phyloP scores from a whole-genome alignment of 2,888 invertebrate species.

The Pyrgus malvae region DNA sequence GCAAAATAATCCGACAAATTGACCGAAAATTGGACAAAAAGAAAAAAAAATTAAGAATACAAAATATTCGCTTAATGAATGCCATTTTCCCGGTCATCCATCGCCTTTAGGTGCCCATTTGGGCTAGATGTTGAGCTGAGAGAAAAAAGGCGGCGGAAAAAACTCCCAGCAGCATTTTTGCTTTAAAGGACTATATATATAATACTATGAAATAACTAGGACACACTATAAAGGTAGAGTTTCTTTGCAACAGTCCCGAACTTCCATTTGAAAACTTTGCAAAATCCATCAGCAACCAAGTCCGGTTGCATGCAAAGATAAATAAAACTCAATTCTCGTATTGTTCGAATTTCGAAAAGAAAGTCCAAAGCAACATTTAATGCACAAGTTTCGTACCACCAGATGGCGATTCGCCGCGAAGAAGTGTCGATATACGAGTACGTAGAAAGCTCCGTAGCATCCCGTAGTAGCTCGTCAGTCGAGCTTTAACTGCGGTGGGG shows the following conservation, averaged over 20 bases:
- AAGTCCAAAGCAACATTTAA: constrained; percentile 41
- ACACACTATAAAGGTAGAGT: too few species aligned
- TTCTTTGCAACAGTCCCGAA: not conserved
- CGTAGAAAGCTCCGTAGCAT: not conserved
- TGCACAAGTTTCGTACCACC: constrained; percentile 48
- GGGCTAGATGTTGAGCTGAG: too few species aligned
- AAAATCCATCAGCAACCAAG: constrained; percentile 19
- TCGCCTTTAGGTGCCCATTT: too few species aligned
- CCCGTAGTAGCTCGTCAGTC: constrained; percentile 37
- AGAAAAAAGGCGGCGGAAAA: too few species aligned
- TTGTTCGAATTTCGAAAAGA: constrained; percentile 42
- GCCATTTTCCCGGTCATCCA: too few species aligned
- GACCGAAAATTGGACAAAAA: too few species aligned
- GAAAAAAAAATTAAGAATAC: too few species aligned
- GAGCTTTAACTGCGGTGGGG: constrained; percentile 33
- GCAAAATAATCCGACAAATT: too few species aligned
- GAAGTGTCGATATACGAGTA: constrained; percentile 17
- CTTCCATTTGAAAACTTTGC: constrained; percentile 9
- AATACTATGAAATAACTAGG: not conserved
- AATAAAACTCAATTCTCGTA: constrained; percentile 34
- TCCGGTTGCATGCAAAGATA: constrained; percentile 25
- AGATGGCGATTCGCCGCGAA: constrained; percentile 47
- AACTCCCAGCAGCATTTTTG: not conserved
- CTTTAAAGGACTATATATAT: not conserved
- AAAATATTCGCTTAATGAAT: too few species aligned